phyloP scores from a whole-genome alignment of 2,113 vertebrate genomes.

The Tupaia chinensis region DNA sequence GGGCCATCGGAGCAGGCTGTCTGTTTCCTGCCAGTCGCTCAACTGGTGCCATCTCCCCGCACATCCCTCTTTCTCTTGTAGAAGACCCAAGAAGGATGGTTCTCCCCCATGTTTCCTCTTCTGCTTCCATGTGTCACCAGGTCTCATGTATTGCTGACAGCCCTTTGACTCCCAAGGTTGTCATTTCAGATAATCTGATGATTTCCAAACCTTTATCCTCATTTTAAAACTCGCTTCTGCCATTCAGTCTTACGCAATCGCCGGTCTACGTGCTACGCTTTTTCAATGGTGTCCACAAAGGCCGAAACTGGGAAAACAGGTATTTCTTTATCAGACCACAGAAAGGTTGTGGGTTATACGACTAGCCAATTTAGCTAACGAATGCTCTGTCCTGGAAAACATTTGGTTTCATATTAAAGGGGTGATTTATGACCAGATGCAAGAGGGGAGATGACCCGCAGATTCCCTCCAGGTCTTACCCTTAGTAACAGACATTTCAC shows the following conservation, averaged over 20 bases:
- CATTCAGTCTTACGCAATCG: rapidly evolving
- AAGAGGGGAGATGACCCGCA: neutral
- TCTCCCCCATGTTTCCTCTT: neutral
- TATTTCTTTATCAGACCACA: neutral
- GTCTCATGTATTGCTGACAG: no score
- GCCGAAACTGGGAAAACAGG: neutral
- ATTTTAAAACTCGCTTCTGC: neutral
- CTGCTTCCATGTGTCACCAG: rapidly evolving
- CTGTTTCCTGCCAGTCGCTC: neutral
- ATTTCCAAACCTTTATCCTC: neutral
- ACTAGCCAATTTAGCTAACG: neutral
- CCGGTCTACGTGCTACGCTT: neutral
- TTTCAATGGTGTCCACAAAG: neutral
- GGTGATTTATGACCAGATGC: neutral
- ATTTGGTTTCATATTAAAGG: neutral
- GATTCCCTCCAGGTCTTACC: neutral
- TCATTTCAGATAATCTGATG: neutral
- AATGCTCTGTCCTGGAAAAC: neutral
- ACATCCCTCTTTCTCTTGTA: neutral
- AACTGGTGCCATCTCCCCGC: rapidly evolving
- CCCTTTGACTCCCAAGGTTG: neutral
- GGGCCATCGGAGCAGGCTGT: rapidly evolving
- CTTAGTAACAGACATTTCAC: neutral
- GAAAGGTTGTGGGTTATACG: no score
- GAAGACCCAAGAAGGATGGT: rapidly evolving